Percentiles rank a stretch among this genome's conserved stretches.
Evolutionary conservation across 2,113 vertebrate species (phyloP).

Genomic region (Spea multiplicata): DNA sequence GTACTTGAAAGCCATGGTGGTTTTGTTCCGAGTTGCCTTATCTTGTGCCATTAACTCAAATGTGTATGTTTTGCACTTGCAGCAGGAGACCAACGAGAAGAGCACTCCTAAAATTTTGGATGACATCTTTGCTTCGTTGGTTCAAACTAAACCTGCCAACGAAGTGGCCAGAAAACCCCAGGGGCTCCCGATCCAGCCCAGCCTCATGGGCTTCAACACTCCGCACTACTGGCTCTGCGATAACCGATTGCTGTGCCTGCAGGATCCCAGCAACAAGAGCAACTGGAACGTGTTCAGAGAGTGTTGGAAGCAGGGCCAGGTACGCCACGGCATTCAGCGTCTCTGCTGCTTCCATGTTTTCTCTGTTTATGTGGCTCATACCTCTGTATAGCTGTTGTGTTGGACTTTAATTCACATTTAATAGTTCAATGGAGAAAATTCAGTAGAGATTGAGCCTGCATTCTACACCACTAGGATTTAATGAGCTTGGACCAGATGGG

Average conservation of each 20-base stretch:
- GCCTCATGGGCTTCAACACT: conserved; percentile 70
- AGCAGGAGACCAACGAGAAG: conserved; percentile 72
- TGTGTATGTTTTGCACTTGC: conserved; percentile 26
- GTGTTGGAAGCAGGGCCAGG: conserved; percentile 81
- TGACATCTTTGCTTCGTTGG: conserved; percentile 77
- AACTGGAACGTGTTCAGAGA: conserved; percentile 79
- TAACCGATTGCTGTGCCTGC: conserved; percentile 71
- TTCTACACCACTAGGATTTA: too few species aligned
- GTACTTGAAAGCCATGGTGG: too few species aligned
- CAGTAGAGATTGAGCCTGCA: too few species aligned
- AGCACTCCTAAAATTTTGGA: conserved; percentile 75
- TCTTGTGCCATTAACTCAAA: too few species aligned
- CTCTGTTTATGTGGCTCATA: too few species aligned
- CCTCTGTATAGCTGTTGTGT: too few species aligned
- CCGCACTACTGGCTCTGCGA: conserved; percentile 78
- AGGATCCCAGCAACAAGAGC: conserved; percentile 75
- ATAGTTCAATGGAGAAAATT: too few species aligned
- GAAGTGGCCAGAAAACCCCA: conserved; percentile 66
- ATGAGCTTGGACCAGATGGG: too few species aligned
- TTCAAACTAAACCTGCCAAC: conserved; percentile 67
- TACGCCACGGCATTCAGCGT: conserved; percentile 41
- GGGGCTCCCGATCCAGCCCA: conserved; percentile 67
- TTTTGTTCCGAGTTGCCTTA: too few species aligned
- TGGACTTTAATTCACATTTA: too few species aligned
- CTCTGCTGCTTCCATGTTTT: too few species aligned